These are phyloP conservation scores for Mellivora capensis DNA, from an alignment of 2,113 vertebrate species.

Conservation along the genomic window DNA sequence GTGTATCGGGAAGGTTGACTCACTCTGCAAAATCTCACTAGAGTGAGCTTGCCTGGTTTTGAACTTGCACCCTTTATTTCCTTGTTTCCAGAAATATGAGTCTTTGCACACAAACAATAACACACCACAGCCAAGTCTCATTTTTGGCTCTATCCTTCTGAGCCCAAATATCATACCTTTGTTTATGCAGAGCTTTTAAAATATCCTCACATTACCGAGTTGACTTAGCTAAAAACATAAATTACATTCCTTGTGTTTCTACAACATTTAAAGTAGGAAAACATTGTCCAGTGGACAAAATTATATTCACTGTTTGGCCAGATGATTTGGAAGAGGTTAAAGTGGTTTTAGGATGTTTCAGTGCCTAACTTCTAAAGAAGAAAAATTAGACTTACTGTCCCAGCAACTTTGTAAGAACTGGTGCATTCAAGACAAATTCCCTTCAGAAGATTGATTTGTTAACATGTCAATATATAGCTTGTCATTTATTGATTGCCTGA, in stretches of 20 bases:
- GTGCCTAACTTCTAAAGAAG: neutral
- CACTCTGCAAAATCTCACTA: neutral
- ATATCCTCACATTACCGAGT: neutral
- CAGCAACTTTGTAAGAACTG: neutral
- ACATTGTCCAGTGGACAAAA: neutral
- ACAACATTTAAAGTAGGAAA: constrained; percentile 1
- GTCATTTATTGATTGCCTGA: neutral
- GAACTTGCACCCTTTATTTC: neutral
- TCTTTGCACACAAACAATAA: neutral
- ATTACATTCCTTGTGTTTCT: constrained; percentile 31
- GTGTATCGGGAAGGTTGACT: neutral
- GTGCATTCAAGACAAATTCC: neutral
- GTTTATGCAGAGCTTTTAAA: constrained; percentile 4
- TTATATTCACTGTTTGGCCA: neutral
- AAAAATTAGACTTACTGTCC: neutral
- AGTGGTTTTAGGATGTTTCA: neutral
- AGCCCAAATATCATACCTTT: neutral
- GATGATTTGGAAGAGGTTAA: neutral
- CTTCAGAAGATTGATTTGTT: neutral
- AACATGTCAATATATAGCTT: neutral
- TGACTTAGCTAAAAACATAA: constrained; percentile 17
- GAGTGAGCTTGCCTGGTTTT: neutral
- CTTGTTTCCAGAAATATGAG: neutral
- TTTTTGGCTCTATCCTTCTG: neutral
- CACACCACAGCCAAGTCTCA: neutral